Base-by-base conservation (phyloP, 2,888 invertebrate species). In the Tachina grossa region DNA sequence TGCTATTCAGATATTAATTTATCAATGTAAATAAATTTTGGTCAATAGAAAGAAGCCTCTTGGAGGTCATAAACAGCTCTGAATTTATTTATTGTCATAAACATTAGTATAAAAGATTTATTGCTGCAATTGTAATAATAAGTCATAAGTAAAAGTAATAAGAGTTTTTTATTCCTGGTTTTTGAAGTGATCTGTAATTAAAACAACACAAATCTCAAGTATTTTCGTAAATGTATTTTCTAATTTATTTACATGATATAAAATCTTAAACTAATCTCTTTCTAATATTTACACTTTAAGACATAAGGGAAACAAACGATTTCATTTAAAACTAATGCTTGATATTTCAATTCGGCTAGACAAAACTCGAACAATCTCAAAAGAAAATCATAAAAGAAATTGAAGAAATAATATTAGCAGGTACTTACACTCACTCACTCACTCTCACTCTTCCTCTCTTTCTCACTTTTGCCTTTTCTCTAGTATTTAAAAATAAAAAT, bases 171-270 rank as follows among this genome's bases (percentile, higher is more conserved):
- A n/a, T n/a, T n/a, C n/a, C n/a, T n/a, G n/a, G n/a, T n/a, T n/a
- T n/a, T n/a, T n/a, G n/a, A n/a, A n/a, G n/a, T n/a, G 31, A 31
- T 1, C 31, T 0, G 5, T 31, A 31, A 31, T 6, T 43, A 41
- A 61, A 41, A 61, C 41, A 16, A 61, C 1, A 61, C 1, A 61
- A 10, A 16, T 16, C 41, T 16, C 8, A n/a, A n/a, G n/a, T n/a
- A n/a, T n/a, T n/a, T n/a, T 68, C 39, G 43, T 72, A 55, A 61
- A 49, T 45, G 76, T 41, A 71, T 31, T 31, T 31, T 51, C 19
- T 66, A 11, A 57, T 85, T 83, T 85, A 83, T 85, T 85, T 85
- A 85, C 82, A 85, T 78, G 57, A 65, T 82, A 65, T 53, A 55
- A 31, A 65, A 79, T 47, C 59, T 53, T 57, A 66, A 51, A 68